A percentile compares a stretch with the other conserved stretches of the same genome.
Conservation (phyloP, 2,888 invertebrate species). For the Helleia helle region DNA sequence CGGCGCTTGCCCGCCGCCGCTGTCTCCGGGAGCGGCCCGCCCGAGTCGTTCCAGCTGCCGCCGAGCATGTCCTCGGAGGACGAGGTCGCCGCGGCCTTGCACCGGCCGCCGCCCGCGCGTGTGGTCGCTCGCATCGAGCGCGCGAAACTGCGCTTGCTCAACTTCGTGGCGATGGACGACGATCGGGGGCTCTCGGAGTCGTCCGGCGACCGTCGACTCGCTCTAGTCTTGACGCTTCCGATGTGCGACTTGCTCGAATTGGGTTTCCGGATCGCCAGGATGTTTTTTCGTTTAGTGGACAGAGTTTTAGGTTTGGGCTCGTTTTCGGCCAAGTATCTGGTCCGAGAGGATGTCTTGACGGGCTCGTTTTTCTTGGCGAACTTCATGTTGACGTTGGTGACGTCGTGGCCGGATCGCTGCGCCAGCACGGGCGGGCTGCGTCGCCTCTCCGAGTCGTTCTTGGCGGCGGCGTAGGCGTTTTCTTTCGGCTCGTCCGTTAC, state of each 20-base stretch:
- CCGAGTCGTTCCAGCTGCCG: conserved; percentile 43
- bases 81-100: conserved; percentile 42
- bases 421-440: conserved; percentile 32
- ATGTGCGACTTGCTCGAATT: conserved; percentile 51
- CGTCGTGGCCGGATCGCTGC: conserved; percentile 45
- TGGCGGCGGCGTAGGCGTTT: conserved; percentile 56
- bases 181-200: conserved; percentile 42
- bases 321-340: conserved; percentile 44
- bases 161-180: conserved; percentile 34
- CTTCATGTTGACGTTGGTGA: conserved; percentile 40
- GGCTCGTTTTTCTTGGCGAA: conserved; percentile 48
- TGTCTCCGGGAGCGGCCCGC: conserved; percentile 25
- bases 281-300: conserved; percentile 47
- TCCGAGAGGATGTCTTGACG: conserved; percentile 40
- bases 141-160: conserved; percentile 47
- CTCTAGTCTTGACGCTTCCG: conserved; percentile 38
- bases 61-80: conserved; percentile 42
- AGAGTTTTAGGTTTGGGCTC: conserved; percentile 55
- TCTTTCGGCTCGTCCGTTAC: conserved; percentile 61
- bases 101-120: conserved; percentile 24
- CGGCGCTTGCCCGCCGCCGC: conserved; percentile 35
- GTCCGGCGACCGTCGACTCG: conserved; percentile 44
- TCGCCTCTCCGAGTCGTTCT: conserved; percentile 41
- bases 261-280: conserved; percentile 57
- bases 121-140: conserved; percentile 29